Conservation (phyloP, 1,140 invertebrate genomes). For the Mylabris phalerata region DNA sequence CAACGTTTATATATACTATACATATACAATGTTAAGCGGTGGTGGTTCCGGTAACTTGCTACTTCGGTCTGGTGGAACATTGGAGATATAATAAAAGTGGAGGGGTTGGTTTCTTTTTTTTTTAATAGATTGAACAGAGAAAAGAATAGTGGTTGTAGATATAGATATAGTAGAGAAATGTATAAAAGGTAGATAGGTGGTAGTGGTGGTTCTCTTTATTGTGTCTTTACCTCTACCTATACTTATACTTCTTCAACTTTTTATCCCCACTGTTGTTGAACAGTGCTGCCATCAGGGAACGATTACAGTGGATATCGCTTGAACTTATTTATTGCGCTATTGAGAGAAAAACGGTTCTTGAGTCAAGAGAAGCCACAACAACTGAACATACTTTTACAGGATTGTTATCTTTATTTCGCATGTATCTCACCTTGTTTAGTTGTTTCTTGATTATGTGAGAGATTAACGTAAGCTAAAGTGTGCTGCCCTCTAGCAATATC, state of each 20-base stretch:
- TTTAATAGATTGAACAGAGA: not conserved
- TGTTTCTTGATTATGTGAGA: not conserved
- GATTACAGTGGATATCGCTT: constrained; percentile 18
- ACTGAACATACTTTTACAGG: not conserved
- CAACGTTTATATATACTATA: not conserved
- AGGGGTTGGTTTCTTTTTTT: too few relatives aligned
- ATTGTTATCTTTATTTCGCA: constrained; percentile 9
- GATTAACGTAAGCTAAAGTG: too few relatives aligned
- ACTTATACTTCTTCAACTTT: not conserved
- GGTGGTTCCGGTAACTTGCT: constrained; percentile 6
- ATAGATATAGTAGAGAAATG: not conserved
- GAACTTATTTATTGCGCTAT: constrained; percentile 23
- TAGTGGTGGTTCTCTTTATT: not conserved
- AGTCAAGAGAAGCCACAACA: not conserved
- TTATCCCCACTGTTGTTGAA: constrained; percentile 4
- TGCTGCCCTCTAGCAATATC: too few relatives aligned
- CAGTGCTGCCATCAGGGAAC: constrained; percentile 24
- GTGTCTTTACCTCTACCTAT: not conserved
- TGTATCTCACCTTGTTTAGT: not conserved
- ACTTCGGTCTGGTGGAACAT: not conserved
- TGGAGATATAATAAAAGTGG: too few relatives aligned
- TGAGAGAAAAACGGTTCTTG: not conserved
- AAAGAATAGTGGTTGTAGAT: not conserved
- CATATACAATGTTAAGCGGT: constrained; percentile 6
- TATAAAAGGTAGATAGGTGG: not conserved